A percentile compares a stretch with the other conserved stretches of the same genome.
Evolutionary conservation across 1,140 invertebrate genomes (phyloP).

Genomic region (Aphelenchoides besseyi): DNA sequence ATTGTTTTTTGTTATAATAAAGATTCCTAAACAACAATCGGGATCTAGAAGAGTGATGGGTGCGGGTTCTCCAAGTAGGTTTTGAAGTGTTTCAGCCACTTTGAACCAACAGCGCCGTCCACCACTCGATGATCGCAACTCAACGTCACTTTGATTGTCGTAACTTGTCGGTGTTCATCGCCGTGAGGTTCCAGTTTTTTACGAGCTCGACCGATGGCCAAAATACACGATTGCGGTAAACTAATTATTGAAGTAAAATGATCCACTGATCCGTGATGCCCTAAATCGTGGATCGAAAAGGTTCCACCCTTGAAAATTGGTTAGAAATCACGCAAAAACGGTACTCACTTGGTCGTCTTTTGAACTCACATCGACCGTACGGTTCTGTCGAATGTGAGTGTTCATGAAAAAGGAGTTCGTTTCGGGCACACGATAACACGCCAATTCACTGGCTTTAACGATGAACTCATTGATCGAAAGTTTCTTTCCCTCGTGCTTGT

Average conservation of each 20-base stretch:
- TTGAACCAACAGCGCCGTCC: slow-evolving; percentile 73
- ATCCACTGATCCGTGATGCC: slow-evolving; percentile 84
- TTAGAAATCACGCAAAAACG: slow-evolving; percentile 62
- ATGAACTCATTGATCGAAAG: slow-evolving; percentile 95
- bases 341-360: slow-evolving; percentile 87
- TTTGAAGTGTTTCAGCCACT: slow-evolving; percentile 71
- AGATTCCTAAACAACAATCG: too few relatives aligned
- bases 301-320: slow-evolving; percentile 70
- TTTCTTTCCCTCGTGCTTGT: slow-evolving; percentile 71
- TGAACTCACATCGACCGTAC: slow-evolving; percentile 91
- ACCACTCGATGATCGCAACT: slow-evolving; percentile 75
- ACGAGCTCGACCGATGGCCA: slow-evolving; percentile 70
- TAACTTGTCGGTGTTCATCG: slow-evolving; percentile 64
- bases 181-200: slow-evolving; percentile 66
- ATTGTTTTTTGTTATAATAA: too few relatives aligned
- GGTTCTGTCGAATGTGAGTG: slow-evolving; percentile 86
- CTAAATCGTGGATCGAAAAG: slow-evolving; percentile 88
- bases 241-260: slow-evolving; percentile 72
- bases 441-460: slow-evolving; percentile 86
- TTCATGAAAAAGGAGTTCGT: slow-evolving; percentile 94
- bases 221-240: slow-evolving; percentile 72
- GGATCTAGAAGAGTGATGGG: slow-evolving; percentile 72
- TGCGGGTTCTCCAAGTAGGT: slow-evolving; percentile 70
- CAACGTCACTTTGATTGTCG: slow-evolving; percentile 70
- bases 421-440: slow-evolving; percentile 86